Evolutionary conservation across 2,113 vertebrate species (phyloP).

Genomic region (Entelurus aequoreus): DNA sequence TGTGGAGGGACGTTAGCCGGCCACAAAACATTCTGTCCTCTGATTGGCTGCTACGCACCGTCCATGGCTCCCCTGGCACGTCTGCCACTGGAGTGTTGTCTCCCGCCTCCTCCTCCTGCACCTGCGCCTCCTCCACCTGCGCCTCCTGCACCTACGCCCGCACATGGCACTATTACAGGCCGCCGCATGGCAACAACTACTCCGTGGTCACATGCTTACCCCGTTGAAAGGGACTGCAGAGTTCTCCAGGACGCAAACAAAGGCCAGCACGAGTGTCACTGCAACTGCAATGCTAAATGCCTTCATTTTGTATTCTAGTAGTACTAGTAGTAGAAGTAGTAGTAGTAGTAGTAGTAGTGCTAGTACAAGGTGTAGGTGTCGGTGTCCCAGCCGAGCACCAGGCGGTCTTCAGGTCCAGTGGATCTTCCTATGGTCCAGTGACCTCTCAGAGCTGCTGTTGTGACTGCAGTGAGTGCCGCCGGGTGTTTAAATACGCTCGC

Average conservation of each 20-base stretch:
- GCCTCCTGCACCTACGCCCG: conserved; percentile 16
- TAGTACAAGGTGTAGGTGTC: conserved; percentile 30
- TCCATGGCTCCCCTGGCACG: conserved; percentile 46
- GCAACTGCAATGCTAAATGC: conserved; percentile 61
- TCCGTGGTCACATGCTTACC: conserved; percentile 55
- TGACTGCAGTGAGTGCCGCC: not conserved
- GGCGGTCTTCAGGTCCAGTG: conserved; percentile 20
- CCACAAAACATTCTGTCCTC: conserved; percentile 42
- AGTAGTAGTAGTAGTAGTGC: conserved; percentile 1
- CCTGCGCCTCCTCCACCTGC: conserved; percentile 22
- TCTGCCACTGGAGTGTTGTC: conserved; percentile 52
- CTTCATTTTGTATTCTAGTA: conserved; percentile 57
- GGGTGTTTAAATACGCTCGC: conserved; percentile 56
- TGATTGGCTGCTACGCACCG: conserved; percentile 53
- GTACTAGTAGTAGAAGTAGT: too few relatives aligned
- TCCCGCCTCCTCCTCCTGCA: conserved; percentile 49
- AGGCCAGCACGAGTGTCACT: conserved; percentile 65
- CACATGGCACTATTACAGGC: conserved; percentile 37
- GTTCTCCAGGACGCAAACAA: conserved; percentile 57
- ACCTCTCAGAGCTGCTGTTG: conserved; percentile 20
- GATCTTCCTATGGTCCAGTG: conserved; percentile 30
- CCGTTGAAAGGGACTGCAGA: conserved; percentile 53
- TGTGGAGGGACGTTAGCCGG: conserved; percentile 15
- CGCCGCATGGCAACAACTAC: conserved; percentile 28
- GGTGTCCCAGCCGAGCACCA: conserved; percentile 21